These are phyloP conservation scores for Baronia brevicornis DNA, from an alignment of 2,888 invertebrate species.

Conservation along the genomic window DNA sequence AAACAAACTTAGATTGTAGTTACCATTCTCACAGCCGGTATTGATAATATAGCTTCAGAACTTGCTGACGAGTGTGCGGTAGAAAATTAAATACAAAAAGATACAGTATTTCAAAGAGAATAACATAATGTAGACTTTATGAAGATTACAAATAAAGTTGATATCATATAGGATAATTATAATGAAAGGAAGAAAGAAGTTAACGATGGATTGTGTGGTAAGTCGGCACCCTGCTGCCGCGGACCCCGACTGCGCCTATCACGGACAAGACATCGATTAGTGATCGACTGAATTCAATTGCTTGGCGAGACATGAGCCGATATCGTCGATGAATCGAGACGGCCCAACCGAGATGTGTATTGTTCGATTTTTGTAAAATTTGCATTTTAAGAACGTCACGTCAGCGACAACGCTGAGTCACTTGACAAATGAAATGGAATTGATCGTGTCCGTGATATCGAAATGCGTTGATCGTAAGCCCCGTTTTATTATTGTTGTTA, in stretches of 20 bases:
- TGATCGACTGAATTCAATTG: conserved; percentile 76
- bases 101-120: conserved; percentile 50
- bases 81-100: conserved; percentile 70
- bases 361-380: conserved; percentile 71
- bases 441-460: conserved; percentile 67
- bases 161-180: conserved; percentile 54
- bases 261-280: conserved; percentile 76
- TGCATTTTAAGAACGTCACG: conserved; percentile 74
- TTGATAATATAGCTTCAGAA: conserved; percentile 35
- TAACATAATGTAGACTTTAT: conserved; percentile 56
- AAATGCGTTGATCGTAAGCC: conserved; percentile 71
- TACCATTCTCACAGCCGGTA: conserved; percentile 44
- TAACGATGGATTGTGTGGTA: conserved; percentile 77
- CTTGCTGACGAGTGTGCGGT: conserved; percentile 69
- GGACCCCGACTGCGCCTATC: conserved; percentile 73
- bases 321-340: conserved; percentile 66
- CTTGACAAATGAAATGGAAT: conserved; percentile 66
- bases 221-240: conserved; percentile 75
- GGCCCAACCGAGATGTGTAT: conserved; percentile 64
- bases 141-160: conserved; percentile 47
- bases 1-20: conserved; percentile 48
- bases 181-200: conserved; percentile 74
- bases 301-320: conserved; percentile 68
- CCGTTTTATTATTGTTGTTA: conserved; percentile 64
- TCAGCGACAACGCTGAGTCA: conserved; percentile 72